Conservation (phyloP, 2,797 vertebrate species). For the Sebastes miniatus region DNA sequence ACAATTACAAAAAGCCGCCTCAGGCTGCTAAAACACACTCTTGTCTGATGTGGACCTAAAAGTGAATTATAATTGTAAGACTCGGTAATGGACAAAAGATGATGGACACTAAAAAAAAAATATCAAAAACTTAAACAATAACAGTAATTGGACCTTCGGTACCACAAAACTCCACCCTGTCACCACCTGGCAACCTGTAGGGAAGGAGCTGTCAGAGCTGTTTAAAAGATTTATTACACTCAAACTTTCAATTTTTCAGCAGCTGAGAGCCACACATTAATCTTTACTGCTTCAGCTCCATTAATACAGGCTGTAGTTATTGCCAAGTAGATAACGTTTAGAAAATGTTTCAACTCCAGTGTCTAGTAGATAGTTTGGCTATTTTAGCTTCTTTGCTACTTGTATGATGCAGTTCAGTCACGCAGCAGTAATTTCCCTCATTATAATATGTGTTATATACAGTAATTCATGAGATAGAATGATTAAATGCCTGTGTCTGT, state of each 20-base stretch:
- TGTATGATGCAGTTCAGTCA: neutral
- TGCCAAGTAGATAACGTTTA: neutral
- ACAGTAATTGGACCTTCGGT: conserved; percentile 23
- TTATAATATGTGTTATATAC: neutral
- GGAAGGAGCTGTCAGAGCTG: conserved; percentile 42
- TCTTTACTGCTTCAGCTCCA: conserved; percentile 13
- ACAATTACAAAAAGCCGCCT: too few relatives aligned
- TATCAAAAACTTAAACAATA: neutral
- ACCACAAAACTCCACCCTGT: neutral
- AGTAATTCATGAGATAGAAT: neutral
- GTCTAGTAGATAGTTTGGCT: neutral
- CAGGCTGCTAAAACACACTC: too few relatives aligned
- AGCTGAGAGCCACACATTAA: conserved; percentile 41
- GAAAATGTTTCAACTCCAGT: neutral
- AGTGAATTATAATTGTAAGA: neutral
- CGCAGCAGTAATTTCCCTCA: neutral
- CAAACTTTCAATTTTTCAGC: conserved; percentile 38
- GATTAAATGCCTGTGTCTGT: neutral
- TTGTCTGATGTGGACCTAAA: neutral
- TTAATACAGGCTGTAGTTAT: conserved; percentile 8
- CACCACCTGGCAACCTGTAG: conserved; percentile 30
- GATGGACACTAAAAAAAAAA: neutral
- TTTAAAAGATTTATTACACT: conserved; percentile 53
- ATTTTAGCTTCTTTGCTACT: neutral
- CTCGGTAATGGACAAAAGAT: neutral